Evolutionary conservation across 2,888 invertebrate species (phyloP).

Genomic region (Auanema sp.): DNA sequence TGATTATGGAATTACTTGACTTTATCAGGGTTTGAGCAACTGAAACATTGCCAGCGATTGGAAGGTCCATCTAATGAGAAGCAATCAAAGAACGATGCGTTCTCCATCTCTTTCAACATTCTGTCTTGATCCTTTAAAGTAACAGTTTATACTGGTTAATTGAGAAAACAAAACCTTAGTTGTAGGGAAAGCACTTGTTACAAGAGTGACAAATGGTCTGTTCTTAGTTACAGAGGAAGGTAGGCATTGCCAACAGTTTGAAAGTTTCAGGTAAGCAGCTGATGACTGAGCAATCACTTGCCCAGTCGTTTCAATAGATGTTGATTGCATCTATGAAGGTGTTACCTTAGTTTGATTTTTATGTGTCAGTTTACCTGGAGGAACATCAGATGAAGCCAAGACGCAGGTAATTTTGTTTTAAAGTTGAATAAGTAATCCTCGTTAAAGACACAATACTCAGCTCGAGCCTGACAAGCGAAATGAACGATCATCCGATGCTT

Average conservation of each 20-base stretch:
- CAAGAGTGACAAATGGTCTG: conserved; percentile 74
- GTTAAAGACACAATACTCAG: conserved; percentile 80
- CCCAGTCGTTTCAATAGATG: conserved; percentile 61
- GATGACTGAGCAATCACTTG: conserved; percentile 66
- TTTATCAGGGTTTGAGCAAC: conserved; percentile 88
- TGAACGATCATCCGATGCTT: conserved; percentile 85
- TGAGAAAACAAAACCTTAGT: conserved; percentile 72
- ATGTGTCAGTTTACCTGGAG: conserved; percentile 73
- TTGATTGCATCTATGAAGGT: conserved; percentile 44
- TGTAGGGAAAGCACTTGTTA: conserved; percentile 90
- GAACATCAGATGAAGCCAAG: conserved; percentile 95
- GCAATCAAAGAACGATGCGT: conserved; percentile 87
- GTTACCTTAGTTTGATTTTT: neutral
- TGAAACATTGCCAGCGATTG: conserved; percentile 83
- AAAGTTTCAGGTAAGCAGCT: conserved; percentile 67
- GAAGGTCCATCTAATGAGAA: conserved; percentile 78
- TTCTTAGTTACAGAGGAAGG: conserved; percentile 83
- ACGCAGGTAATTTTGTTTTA: conserved; percentile 76
- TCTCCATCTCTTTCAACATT: conserved; percentile 81
- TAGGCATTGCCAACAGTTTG: conserved; percentile 91
- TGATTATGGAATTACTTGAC: conserved; percentile 70
- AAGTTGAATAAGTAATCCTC: conserved; percentile 67
- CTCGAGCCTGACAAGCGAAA: conserved; percentile 84
- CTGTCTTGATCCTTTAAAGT: conserved; percentile 78
- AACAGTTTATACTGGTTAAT: too few relatives aligned